A percentile compares a stretch with the other conserved stretches of the same genome.
Conservation (phyloP, 2,888 invertebrate genomes). For the Aradus depressus region DNA sequence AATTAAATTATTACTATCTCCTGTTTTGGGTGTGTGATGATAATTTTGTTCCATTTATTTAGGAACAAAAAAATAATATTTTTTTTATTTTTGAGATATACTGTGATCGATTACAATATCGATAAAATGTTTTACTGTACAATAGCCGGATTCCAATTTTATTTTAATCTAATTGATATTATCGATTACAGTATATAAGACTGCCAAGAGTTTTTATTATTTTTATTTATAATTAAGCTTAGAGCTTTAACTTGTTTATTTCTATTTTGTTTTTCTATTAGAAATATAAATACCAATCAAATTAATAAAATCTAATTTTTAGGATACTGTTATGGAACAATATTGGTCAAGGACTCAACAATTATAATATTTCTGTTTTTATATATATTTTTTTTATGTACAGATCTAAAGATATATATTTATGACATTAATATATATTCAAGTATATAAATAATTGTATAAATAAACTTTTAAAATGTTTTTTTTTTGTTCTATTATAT, state of each 20-base stretch:
- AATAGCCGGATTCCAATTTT: conserved; percentile 23
- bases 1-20: too few species aligned
- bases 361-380: background rate
- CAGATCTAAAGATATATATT: too few species aligned
- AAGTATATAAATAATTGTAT: background rate
- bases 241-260: conserved; percentile 29
- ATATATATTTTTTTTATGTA: background rate
- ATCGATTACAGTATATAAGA: conserved; percentile 31
- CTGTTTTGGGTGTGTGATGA: conserved; percentile 23
- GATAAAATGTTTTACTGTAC: conserved; percentile 19
- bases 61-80: too few species aligned
- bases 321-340: conserved; percentile 1
- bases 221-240: conserved; percentile 30
- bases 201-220: conserved; percentile 28
- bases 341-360: background rate
- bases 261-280: conserved; percentile 13
- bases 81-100: conserved; percentile 20
- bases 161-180: conserved; percentile 19
- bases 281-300: conserved; percentile 18
- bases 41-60: too few species aligned
- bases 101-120: conserved; percentile 28
- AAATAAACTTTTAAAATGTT: background rate
- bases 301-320: conserved; percentile 20
- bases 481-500: background rate
- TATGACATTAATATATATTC: conserved; percentile 13